Base-by-base conservation (phyloP, 2,797 vertebrate species). In the Borostomias antarcticus region DNA sequence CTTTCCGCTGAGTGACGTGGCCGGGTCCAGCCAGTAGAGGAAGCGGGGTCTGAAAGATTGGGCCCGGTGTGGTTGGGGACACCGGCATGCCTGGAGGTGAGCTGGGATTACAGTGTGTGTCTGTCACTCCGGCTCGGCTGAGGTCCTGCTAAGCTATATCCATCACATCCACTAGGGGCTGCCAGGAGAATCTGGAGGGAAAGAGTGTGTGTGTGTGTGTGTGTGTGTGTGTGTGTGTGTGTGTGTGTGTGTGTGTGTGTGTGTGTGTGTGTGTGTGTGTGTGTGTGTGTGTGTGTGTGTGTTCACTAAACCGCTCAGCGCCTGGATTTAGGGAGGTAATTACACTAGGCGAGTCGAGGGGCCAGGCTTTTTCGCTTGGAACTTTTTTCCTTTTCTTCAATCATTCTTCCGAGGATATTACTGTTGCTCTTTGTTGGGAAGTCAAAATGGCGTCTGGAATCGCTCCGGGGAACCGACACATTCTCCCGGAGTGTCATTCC, bases 101-200 rank as follows among this genome's bases (percentile, higher is more conserved):
- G 64, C 62, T 13, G 45, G 75, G 74, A 76, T 82, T 76, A 73
- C 59, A 23, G 45, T 7, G n/a, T 47, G 19, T 26, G 67, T 30
- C 60, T 62, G 59, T 62, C 67, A 66, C 30, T 29, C n/a, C 29
- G 53, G 13, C 51, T 28, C n/a, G n/a, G 26, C 25, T 61, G 70
- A 19, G 21, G 53, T 65, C 37, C 57, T 57, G 58, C 47, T 19
- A 53, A 68, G 73, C 70, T 73, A 2, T 72, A 67, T 56, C 67
- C 9, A 21, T 62, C 48, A 40, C 56, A 13, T 63, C 83, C 80
- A 79, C 72, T 63, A 79, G 83, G 73, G 80, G 68, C 70, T 71
- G 70, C 64, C n/a, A 9, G 3, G 50, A 54, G 61, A 74, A 43
- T 4, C 17, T 1, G 30, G 54, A 26, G 54, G n/a, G n/a, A n/a